These are phyloP conservation scores for Marmota flaviventris DNA, from an alignment of 2,113 vertebrate genomes.

Conservation along the genomic window DNA sequence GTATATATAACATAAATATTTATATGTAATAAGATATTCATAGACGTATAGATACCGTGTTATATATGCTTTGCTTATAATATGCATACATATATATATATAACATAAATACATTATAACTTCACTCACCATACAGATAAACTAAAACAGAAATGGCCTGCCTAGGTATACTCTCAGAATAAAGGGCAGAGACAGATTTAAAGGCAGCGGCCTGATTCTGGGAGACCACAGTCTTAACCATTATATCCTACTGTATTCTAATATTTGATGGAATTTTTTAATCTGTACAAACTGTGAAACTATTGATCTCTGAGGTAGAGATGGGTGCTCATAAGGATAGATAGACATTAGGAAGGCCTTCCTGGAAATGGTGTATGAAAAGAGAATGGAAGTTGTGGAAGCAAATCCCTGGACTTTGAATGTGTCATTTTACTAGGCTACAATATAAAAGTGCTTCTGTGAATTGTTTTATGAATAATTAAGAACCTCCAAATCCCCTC, in stretches of 20 bases:
- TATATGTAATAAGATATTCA: not conserved
- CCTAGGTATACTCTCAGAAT: not conserved
- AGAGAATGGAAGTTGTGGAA: not conserved
- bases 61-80: not conserved
- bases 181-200: not conserved
- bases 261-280: not conserved
- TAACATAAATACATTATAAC: not conserved
- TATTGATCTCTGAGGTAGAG: not conserved
- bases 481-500: not conserved
- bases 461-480: slow-evolving; percentile 60
- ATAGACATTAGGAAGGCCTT: not conserved
- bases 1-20: too few species aligned
- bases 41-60: not conserved
- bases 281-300: slow-evolving; percentile 7
- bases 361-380: not conserved
- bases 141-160: not conserved
- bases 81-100: not conserved
- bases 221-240: not conserved
- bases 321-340: not conserved
- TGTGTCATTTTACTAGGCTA: not conserved
- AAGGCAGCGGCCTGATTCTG: not conserved
- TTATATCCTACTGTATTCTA: not conserved
- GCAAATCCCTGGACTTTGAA: not conserved
- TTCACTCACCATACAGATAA: not conserved
- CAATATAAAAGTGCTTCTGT: not conserved